Conservation (phyloP, 2,113 vertebrate genomes). For the Etheostoma spectabile region DNA sequence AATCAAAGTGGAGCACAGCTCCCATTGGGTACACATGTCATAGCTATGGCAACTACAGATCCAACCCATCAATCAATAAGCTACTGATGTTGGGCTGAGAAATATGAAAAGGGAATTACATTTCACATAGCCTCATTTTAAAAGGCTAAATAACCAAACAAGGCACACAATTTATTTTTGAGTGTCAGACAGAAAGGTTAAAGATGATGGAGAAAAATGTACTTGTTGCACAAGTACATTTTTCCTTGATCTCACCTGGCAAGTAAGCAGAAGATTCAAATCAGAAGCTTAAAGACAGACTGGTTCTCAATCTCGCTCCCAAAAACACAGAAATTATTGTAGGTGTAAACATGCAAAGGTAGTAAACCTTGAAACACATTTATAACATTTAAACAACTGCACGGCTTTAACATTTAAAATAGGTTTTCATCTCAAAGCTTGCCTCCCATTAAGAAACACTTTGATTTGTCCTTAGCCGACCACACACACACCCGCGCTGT, state of each 20-base stretch:
- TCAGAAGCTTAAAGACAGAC: not conserved
- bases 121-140: constrained; percentile 33
- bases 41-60: constrained; percentile 59
- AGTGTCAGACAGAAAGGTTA: not conserved
- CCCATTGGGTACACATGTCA: constrained; percentile 40
- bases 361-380: not conserved
- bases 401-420: not conserved
- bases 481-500: not conserved
- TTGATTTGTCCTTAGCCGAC: not conserved
- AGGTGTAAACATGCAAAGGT: constrained; percentile 14
- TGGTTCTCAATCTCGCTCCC: not conserved
- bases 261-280: no score
- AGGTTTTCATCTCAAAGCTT: not conserved
- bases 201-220: not conserved
- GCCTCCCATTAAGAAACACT: not conserved
- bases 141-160: constrained; percentile 5
- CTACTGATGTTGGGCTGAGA: not conserved
- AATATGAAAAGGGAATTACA: not conserved
- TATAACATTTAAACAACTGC: not conserved
- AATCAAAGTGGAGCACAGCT: constrained; percentile 67
- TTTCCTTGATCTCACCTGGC: not conserved
- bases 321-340: not conserved
- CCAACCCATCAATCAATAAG: not conserved
- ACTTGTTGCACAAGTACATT: not conserved
- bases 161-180: constrained; percentile 38